Evolutionary conservation across 2,888 invertebrate genomes (phyloP), one percentile per base, ranked within the genome.

Genomic region (Torymus texanus): DNA sequence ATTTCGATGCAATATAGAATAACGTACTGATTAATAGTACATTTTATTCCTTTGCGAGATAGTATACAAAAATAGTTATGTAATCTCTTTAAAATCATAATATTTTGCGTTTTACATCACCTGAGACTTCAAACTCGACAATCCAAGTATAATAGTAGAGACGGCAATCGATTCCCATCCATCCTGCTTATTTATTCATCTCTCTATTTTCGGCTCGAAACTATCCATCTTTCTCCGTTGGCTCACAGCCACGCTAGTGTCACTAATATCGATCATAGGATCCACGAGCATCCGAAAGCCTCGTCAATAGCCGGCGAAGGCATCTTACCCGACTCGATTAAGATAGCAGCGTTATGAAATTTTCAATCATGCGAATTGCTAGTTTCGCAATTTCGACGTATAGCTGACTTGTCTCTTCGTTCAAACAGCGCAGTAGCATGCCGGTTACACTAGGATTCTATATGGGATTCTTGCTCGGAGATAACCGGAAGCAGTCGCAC

Each of bases 341-440:
- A 55, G 63, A 74, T 18, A 56, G 29, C 24, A 1, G 14, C 13
- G 24, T 75, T 62, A 29, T 67, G 61, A 66, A 67, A 67, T 67
- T 66, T 75, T 75, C 75, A 75, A 75, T 75, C 75, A 75, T 61
- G 29, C 67, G 53, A 67, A 67, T 67, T 53, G 75, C 16, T 61
- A 50, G 61, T 75, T 75, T 62, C 72, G 70, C 50, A 41, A 41
- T 41, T 41, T 41, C 41, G 41, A 41, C 8, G 41, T 41, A 41
- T 41, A 41, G 41, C 8, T 41, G 41, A 41, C 41, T 41, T 8
- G 41, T 41, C 41, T 41, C 41, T 1, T 5, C 41, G 41, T 41
- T 41, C 41, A 41, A 41, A 8, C 8, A 41, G 41, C 41, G 41
- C 8, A 41, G 8, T 41, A 41, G 8, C 41, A 41, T 8, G 8